Base-by-base conservation (phyloP, 2,113 vertebrate species). In the Halcyon senegalensis region DNA sequence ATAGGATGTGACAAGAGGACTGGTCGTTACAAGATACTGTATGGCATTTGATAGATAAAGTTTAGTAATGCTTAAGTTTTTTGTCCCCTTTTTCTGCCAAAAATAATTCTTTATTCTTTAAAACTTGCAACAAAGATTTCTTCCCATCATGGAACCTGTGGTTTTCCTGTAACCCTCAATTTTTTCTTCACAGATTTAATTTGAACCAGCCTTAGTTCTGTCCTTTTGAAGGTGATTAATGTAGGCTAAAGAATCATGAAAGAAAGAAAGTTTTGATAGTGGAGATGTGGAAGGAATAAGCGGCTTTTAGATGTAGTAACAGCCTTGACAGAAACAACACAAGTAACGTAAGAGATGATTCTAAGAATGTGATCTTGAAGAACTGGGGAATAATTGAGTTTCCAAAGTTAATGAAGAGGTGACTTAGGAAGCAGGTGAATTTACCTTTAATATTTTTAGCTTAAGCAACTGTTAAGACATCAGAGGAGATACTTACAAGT, bases 151-250 rank as follows among this genome's bases (percentile, higher is more conserved):
- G 27, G 39, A 87, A 68, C 73, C 59, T 86, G 77, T 89, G 70
- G 51, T 86, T 94, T 92, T 95, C 66, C 46, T 88, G 83, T 80
- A 90, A 64, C 58, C 53, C 39, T 93, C 58, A 64, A 1, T 80
- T 90, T 93, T 93, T 82, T 62, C 67, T 85, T 94, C 75, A 68
- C 16, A 64, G 75, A 37, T 79, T 93, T 81, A 58, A 76, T 84
- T 88, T 84, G 41, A 75, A 75, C 82, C 51, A 79, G 18, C n/a
- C 37, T 78, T 88, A 68, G 72, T 83, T 79, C 51, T 58, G 8
- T 53, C 23, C 19, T 83, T 7, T 60, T 79, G 43, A 41, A 90
- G 23, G 37, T 85, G 62, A 87, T 62, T 33, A 72, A 20, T 41
- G n/a, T 78, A 90, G 44, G 33, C 25, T 88, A 46, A 85, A 76